Base-by-base conservation (phyloP, 2,113 vertebrate genomes). In the Neogobius melanostomus region DNA sequence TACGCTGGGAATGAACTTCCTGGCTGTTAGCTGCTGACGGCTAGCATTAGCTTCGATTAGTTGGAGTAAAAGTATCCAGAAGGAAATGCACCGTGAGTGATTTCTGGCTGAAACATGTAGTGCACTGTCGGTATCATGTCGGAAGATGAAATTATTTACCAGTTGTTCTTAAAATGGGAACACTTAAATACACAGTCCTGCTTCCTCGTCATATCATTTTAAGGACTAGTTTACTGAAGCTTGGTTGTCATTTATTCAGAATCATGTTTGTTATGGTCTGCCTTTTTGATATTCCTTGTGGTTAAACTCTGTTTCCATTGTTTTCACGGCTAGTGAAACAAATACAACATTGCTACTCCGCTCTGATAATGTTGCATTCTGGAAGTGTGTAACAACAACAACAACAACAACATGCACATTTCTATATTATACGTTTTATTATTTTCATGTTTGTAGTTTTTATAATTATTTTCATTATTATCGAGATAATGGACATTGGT, bases 21-120 rank as follows among this genome's bases (percentile, higher is more conserved):
- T 49, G 79, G 63, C 11, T 48, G 79, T 68, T 87, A 83, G 60
- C 59, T 82, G 78, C 77, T 83, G 72, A 80, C 83, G 82, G 81
- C 85, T 72, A 50, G 10, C 80, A 52, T 77, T 80, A 84, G 82
- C 83, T 28, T 69, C 45, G 56, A 12, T 50, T 15, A 66, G 47
- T 69, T 46, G 11, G 11, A 67, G 74, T 61, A 71, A 77, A 68
- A 59, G 48, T 66, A 36, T 10, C 43, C 74, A 69, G 72, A 52
- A 16, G 28, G 6, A 28, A 42, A 67, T 57, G 63, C 69, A 78
- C 42, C 11, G 4, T 51, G 49, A 14, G 6, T n/a, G 43, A 44
- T 61, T 61, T 8, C 7, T 44, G 3, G 0, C 6, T 6, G 10
- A 7, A 11, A 42, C 36, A 42, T 6, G 21, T 59, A 7, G 28